Evolutionary conservation across 2,797 vertebrate genomes (phyloP), one percentile per base, ranked within the genome.

Genomic region (Heliangelus exortis): DNA sequence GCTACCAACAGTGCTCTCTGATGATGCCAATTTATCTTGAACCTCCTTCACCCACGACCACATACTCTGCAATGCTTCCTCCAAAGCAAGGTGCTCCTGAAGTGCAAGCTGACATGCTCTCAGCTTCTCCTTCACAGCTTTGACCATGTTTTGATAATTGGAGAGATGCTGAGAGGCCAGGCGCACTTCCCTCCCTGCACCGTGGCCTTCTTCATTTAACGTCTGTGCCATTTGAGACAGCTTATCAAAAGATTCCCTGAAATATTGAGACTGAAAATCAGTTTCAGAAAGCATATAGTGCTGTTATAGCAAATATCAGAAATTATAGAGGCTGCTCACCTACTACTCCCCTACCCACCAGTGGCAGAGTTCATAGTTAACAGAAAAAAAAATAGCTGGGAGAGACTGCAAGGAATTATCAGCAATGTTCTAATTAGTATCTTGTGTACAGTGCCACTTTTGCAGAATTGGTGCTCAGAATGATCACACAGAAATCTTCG

Each of bases 1-100:
- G 95, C 98, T 98, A 57, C 99, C 99, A 2, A 97, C 36, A 7
- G 99, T 99, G 97, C 98, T 98, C 96, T 99, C 98, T 23, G 98
- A 98, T 6, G 97, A 96, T 13, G 97, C 96, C 92, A 99, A 97
- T 36, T 98, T 98, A 92, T 99, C 98, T 86, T 99, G 99, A 58
- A 98, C 96, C 4, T 97, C 98, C 41, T 97, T 98, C 47, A 99
- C 97, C 98, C 99, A 99, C 36, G 96, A 94, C 99, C 99, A 99
- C 95, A 98, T 99, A 59, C 83, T 97, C 97, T 98, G 98, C 82
- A 99, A 96, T 1, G 98, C 99, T 58, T 99, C 99, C 93, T 99
- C 99, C 89, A 99, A 98, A 85, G 98, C 98, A 76, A 99, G 98
- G n/a, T 99, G 99, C 92, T 99, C 99, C 96, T 99, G 99, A 53